phyloP scores from a whole-genome alignment of 1,140 invertebrate genomes.

The Mesaphorura yosii region DNA sequence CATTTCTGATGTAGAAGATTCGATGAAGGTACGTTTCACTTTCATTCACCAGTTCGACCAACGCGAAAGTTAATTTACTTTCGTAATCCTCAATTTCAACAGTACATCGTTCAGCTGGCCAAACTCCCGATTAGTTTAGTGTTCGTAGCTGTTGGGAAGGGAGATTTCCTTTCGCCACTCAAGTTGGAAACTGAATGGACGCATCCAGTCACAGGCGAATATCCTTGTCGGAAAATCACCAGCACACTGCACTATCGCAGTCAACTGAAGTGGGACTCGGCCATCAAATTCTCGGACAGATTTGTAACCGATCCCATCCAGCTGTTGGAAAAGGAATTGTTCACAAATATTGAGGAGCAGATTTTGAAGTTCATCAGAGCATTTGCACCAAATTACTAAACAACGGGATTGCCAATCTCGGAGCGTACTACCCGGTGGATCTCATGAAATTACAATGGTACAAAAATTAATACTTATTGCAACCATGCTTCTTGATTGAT shows the following conservation, averaged over 20 bases:
- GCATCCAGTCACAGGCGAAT: slow-evolving; percentile 9
- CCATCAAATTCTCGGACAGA: slow-evolving; percentile 10
- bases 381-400: no score
- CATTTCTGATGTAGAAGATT: slow-evolving; percentile 14
- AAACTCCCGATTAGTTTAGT: slow-evolving; percentile 21
- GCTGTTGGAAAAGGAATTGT: slow-evolving; percentile 22
- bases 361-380: slow-evolving; percentile 13
- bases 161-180: slow-evolving; percentile 15
- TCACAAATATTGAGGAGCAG: slow-evolving; percentile 12
- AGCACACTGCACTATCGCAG: slow-evolving; percentile 23
- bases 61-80: no score
- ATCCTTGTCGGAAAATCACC: slow-evolving; percentile 15
- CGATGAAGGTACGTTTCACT: slow-evolving; percentile 12
- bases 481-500: no score
- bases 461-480: no score
- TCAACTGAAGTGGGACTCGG: slow-evolving; percentile 16
- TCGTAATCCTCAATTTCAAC: no score
- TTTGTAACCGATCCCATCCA: slow-evolving; percentile 7
- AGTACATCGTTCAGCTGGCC: slow-evolving; percentile 13
- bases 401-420: no score
- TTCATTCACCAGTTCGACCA: no score
- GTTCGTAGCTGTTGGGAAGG: slow-evolving; percentile 20
- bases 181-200: slow-evolving; percentile 14
- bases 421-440: no score
- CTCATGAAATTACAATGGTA: no score